Base-by-base conservation (phyloP, 2,113 vertebrate genomes). In the Symphodus melops region DNA sequence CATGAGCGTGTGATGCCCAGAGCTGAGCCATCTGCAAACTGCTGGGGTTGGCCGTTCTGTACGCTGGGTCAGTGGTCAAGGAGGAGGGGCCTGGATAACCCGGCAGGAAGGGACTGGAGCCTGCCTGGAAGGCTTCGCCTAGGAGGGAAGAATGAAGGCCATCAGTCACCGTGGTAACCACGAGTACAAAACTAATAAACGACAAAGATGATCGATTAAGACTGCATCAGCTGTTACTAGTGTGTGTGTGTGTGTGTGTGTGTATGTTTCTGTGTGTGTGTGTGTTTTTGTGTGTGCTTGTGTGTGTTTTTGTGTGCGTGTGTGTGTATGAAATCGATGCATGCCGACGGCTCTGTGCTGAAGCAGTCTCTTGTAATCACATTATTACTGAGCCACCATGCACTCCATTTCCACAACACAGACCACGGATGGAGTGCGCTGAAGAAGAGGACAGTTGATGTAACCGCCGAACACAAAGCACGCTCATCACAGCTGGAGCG, bases 21-120 rank as follows among this genome's bases (percentile, higher is more conserved):
- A 96, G 93, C 85, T 96, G 95, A 59, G 94, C 93, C 95, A 96
- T 95, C 84, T 96, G 95, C 72, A 97, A 89, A 83, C 92, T 86
- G 86, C 94, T 94, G 83, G 94, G 92, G 81, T 95, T 95, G 72
- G 94, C 88, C 17, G 94, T 85, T 87, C 95, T 93, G 94, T 95
- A 97, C 37, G 95, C 68, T 5, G 91, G 91, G 78, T 96, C 95
- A 68, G 95, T 93, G 83, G 92, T 90, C 81, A 94, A 44, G 72
- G 88, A 75, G 81, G 95, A 92, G 21, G 94, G 91, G 77, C 94
- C 92, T 53, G 94, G 90, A 58, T 95, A 96, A 82, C 94, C 91
- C 53, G 95, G 89, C 84, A 96, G 92, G 90, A 95, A 96, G 36
- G 92, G 87, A 68, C 86, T 86, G 78, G 94, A 93, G 86, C 92